Conservation (phyloP, 2,888 invertebrate genomes). For the Elmis aenea region DNA sequence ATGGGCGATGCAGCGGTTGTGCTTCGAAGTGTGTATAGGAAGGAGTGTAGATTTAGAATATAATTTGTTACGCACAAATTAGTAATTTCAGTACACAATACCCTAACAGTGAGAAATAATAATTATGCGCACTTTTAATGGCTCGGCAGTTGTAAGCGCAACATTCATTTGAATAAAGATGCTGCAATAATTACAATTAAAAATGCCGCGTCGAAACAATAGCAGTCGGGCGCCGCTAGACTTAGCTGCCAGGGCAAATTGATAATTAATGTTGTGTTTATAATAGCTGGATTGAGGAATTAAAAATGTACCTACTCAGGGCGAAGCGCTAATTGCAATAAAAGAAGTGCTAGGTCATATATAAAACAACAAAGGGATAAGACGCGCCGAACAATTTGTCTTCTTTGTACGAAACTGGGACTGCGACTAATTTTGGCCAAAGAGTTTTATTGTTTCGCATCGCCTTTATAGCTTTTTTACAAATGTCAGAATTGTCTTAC, state of each 20-base stretch:
- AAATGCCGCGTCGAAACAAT: conserved; percentile 46
- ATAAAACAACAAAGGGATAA: conserved; percentile 38
- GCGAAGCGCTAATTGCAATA: conserved; percentile 40
- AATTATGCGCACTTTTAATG: conserved; percentile 49
- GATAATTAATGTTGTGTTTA: conserved; percentile 50
- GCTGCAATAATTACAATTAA: conserved; percentile 49
- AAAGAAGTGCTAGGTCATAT: conserved; percentile 32
- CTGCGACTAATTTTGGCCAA: conserved; percentile 41
- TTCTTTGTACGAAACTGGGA: conserved; percentile 32
- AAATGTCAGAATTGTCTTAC: conserved; percentile 40
- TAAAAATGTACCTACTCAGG: conserved; percentile 47
- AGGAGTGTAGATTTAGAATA: conserved; percentile 37
- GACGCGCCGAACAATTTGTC: conserved; percentile 37
- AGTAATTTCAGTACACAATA: conserved; percentile 45
- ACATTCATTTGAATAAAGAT: conserved; percentile 46
- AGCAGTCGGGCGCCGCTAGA: conserved; percentile 29
- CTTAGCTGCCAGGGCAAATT: conserved; percentile 36
- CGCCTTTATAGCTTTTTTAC: conserved; percentile 40
- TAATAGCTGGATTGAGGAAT: conserved; percentile 47
- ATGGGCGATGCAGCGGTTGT: no score
- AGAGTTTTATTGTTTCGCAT: conserved; percentile 44
- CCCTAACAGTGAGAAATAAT: conserved; percentile 40
- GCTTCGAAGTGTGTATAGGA: neutral
- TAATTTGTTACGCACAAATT: conserved; percentile 48
- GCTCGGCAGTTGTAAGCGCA: conserved; percentile 38